phyloP scores from a whole-genome alignment of 1,140 invertebrate genomes.

The Trypoxylus dichotomus region DNA sequence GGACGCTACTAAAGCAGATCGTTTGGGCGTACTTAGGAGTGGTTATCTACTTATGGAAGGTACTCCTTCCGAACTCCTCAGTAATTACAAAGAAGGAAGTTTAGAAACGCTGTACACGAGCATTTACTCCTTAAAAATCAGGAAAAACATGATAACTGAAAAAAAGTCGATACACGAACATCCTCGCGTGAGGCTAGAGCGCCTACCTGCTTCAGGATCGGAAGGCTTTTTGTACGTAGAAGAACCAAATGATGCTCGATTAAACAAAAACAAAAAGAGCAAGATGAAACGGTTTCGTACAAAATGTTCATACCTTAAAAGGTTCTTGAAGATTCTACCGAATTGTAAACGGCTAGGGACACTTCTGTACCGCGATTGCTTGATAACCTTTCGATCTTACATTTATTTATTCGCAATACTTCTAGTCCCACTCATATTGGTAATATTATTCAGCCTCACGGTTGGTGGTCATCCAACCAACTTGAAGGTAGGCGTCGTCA shows the following conservation, averaged over 20 bases:
- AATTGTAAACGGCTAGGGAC: slow-evolving; percentile 23
- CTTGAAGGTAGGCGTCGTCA: slow-evolving; percentile 21
- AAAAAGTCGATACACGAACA: slow-evolving; percentile 28
- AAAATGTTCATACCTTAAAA: not conserved
- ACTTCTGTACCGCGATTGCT: slow-evolving; percentile 11
- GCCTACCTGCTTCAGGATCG: not conserved
- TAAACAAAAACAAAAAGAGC: not conserved
- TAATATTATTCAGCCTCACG: slow-evolving; percentile 17
- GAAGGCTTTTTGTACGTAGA: slow-evolving; percentile 31
- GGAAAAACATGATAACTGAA: not conserved
- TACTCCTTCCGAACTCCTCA: slow-evolving; percentile 14
- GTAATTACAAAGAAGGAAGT: slow-evolving; percentile 11
- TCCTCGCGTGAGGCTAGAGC: not conserved
- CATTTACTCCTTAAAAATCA: slow-evolving; percentile 15
- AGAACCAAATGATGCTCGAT: not conserved
- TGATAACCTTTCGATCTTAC: not conserved
- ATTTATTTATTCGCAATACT: slow-evolving; percentile 12
- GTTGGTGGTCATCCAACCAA: slow-evolving; percentile 22
- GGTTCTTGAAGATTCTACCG: not conserved
- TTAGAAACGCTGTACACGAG: slow-evolving; percentile 27
- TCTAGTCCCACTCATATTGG: slow-evolving; percentile 11
- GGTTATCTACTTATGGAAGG: slow-evolving; percentile 32
- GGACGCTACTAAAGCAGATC: slow-evolving; percentile 85
- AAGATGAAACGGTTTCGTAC: not conserved
- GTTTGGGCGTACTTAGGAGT: slow-evolving; percentile 57